phyloP scores from a whole-genome alignment of 1,140 invertebrate genomes.

The Drosophila novamexicana region DNA sequence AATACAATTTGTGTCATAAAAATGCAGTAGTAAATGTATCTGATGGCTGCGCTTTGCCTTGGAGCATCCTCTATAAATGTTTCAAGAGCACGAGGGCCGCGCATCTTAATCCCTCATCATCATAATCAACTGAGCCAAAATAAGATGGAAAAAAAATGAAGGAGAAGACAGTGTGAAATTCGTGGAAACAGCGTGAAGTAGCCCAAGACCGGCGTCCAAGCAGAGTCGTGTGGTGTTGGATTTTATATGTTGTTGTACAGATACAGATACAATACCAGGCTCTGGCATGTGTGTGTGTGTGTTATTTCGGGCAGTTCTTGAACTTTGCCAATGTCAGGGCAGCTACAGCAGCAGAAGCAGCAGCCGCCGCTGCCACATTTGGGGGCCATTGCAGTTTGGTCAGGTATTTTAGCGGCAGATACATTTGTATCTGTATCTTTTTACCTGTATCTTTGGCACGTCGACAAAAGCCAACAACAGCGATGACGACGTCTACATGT shows the following conservation, averaged over 20 bases:
- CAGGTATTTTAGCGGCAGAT: conserved; percentile 56
- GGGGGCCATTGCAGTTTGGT: conserved; percentile 65
- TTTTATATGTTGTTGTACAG: conserved; percentile 7
- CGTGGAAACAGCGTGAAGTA: conserved; percentile 60
- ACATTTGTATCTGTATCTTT: conserved; percentile 77
- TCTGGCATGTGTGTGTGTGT: conserved; percentile 6
- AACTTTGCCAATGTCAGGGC: conserved; percentile 69
- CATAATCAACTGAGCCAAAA: conserved; percentile 61
- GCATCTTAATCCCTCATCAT: conserved; percentile 77
- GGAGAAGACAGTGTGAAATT: conserved; percentile 66
- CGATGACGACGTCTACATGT: conserved; percentile 70
- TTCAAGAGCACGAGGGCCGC: conserved; percentile 17
- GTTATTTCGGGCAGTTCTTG: conserved; percentile 55
- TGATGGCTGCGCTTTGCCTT: conserved; percentile 39
- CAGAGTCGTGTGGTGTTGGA: conserved; percentile 7
- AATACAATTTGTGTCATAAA: conserved; percentile 56
- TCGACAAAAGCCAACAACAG: conserved; percentile 42
- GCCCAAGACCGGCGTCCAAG: not conserved
- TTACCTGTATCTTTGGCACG: conserved; percentile 80
- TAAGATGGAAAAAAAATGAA: conserved; percentile 12
- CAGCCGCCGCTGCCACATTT: conserved; percentile 29
- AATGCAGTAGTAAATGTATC: conserved; percentile 66
- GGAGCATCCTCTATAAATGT: conserved; percentile 39
- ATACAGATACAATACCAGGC: conserved; percentile 22
- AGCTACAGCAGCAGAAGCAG: conserved; percentile 6